These are phyloP conservation scores for Gymnogyps californianus DNA, from an alignment of 2,113 vertebrate species.

Conservation along the genomic window DNA sequence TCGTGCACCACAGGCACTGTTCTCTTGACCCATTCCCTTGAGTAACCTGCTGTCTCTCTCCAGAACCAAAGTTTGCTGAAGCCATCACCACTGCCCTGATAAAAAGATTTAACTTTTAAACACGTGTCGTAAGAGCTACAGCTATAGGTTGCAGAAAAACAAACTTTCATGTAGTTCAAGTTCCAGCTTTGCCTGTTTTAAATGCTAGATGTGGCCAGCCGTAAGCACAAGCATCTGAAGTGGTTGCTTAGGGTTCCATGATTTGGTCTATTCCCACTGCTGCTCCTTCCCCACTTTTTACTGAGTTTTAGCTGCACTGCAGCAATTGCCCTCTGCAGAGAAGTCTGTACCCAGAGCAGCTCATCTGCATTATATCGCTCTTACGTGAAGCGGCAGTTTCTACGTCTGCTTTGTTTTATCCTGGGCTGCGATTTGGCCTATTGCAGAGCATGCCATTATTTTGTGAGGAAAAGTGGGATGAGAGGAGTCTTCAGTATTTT, in stretches of 20 bases:
- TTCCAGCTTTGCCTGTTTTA: not conserved
- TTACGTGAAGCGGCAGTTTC: not conserved
- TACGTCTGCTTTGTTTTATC: not conserved
- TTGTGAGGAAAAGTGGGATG: not conserved
- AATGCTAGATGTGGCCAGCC: not conserved
- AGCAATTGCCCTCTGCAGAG: not conserved
- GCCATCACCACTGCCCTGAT: not conserved
- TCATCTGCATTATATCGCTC: not conserved
- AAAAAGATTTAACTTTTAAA: not conserved
- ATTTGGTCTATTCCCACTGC: not conserved
- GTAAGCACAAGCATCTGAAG: not conserved
- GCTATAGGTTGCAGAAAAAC: not conserved
- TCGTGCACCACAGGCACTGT: not conserved
- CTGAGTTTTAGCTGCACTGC: not conserved
- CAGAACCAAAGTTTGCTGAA: not conserved
- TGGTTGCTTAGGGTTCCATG: not conserved
- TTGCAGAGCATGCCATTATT: not conserved
- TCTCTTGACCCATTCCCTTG: not conserved
- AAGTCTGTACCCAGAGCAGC: not conserved
- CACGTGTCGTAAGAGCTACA: not conserved
- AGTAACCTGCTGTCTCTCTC: not conserved
- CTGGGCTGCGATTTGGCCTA: not conserved
- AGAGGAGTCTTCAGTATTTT: not conserved
- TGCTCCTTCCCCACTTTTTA: not conserved
- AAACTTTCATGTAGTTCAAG: not conserved